Evolutionary conservation across 2,888 invertebrate genomes (phyloP).

Genomic region (Epirrita christyi): DNA sequence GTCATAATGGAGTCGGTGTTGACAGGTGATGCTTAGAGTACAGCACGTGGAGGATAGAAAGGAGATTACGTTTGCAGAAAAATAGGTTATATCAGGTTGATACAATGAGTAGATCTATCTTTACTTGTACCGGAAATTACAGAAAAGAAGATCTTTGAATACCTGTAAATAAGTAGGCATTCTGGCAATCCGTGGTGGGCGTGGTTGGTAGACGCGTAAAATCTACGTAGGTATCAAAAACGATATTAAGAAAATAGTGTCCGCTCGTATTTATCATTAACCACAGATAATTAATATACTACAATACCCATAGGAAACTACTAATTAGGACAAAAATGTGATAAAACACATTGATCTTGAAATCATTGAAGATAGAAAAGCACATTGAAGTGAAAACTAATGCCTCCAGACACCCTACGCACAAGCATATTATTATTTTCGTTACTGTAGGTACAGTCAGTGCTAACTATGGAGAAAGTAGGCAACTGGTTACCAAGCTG

Average conservation of each 20-base stretch:
- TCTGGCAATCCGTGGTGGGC: too few species aligned
- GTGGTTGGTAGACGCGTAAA: too few species aligned
- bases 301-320: too few species aligned
- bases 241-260: too few species aligned
- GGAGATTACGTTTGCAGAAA: slow-evolving; percentile 21
- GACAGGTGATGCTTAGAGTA: slow-evolving; percentile 37
- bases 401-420: neutral
- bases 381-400: neutral
- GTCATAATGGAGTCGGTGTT: slow-evolving; percentile 41
- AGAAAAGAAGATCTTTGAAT: neutral
- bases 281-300: too few species aligned
- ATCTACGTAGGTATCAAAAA: too few species aligned
- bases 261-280: too few species aligned
- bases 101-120: neutral
- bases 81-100: slow-evolving; percentile 19
- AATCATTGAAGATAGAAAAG: too few species aligned
- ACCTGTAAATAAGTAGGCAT: neutral
- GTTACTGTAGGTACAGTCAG: slow-evolving; percentile 37
- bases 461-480: slow-evolving; percentile 56
- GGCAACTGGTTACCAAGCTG: slow-evolving; percentile 47
- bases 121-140: neutral
- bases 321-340: too few species aligned
- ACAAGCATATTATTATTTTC: slow-evolving; percentile 11
- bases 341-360: too few species aligned
- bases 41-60: slow-evolving; percentile 38